A percentile compares a stretch with the other conserved stretches of the same genome.
Conservation (phyloP, 2,888 invertebrate species). For the Meteorus cinctellus region DNA sequence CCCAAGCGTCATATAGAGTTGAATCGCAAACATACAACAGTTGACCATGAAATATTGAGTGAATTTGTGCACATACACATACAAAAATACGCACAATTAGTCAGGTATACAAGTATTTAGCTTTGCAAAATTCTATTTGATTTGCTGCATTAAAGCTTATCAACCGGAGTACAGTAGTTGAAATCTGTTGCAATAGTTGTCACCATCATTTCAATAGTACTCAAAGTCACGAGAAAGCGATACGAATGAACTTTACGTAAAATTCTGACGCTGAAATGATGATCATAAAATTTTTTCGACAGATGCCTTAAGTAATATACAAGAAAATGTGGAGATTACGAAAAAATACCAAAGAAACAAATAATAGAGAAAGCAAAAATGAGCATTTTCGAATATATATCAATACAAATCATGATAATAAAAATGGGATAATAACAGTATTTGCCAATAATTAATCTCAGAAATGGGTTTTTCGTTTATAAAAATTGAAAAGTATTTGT, state of each 20-base stretch:
- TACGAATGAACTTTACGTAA: not conserved
- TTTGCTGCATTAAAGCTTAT: not conserved
- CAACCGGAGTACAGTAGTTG: not conserved
- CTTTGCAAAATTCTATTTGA: not conserved
- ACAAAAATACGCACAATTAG: not conserved
- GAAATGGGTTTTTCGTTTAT: constrained; percentile 1
- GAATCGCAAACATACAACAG: not conserved
- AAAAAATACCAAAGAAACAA: constrained; percentile 32
- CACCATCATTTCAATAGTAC: not conserved
- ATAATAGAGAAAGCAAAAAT: not conserved
- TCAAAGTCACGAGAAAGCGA: not conserved
- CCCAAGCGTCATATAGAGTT: not conserved
- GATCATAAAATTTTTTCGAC: constrained; percentile 11
- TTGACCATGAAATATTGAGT: too few relatives aligned
- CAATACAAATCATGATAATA: constrained; percentile 19
- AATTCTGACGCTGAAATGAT: not conserved
- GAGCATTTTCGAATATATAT: not conserved
- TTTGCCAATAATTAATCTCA: constrained; percentile 9
- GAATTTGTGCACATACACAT: too few relatives aligned
- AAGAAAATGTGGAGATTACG: not conserved
- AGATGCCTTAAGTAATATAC: constrained; percentile 21
- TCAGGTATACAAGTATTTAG: not conserved
- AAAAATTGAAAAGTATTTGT: constrained; percentile 27
- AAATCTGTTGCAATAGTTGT: not conserved
- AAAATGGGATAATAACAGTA: not conserved